Base-by-base conservation (phyloP, 2,113 vertebrate species). In the Cercocebus atys region DNA sequence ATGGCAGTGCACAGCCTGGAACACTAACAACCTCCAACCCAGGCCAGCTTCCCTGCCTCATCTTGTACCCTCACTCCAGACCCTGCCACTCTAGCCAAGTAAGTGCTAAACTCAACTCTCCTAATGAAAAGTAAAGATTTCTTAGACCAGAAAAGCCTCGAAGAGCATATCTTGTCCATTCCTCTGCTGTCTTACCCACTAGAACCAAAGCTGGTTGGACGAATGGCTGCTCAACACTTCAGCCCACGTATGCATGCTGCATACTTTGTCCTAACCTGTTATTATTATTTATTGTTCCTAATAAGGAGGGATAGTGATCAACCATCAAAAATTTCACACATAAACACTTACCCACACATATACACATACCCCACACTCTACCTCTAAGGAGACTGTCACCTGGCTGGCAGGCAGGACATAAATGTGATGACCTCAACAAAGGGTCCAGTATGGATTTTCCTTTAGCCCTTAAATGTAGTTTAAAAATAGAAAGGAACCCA, bases 121-220 rank as follows among this genome's bases (percentile, higher is more conserved):
- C 79, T 72, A 35, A 30, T 25, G 47, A 73, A 93, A 87, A 27
- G 30, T 5, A 52, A 50, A 25, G 2, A 68, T 70, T 95, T 88
- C 61, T 93, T 72, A 75, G 76, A 88, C 94, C 81, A 84, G 47
- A 83, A 95, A 94, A 45, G 61, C 40, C 50, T 57, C 79, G 27
- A 5, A 79, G 32, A 84, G 11, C n/a, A 14, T 43, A 43, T 45
- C 59, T 78, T 18, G 4, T 38, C 68, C 64, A 61, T 61, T 57
- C 90, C 45, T 89, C 90, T 87, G n/a, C 32, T 86, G n/a, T 83
- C 90, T 70, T 95, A 61, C 38, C 35, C 75, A 84, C 7, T 5
- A 76, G 80, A 88, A 84, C 40, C 32, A 90, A 96, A 94, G 50
- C 45, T 59, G 20, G 32, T 55, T 84, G 57, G 25, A 80, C 38